These are phyloP conservation scores for Fabriciana adippe DNA, from an alignment of 2,888 invertebrate genomes.

Conservation along the genomic window DNA sequence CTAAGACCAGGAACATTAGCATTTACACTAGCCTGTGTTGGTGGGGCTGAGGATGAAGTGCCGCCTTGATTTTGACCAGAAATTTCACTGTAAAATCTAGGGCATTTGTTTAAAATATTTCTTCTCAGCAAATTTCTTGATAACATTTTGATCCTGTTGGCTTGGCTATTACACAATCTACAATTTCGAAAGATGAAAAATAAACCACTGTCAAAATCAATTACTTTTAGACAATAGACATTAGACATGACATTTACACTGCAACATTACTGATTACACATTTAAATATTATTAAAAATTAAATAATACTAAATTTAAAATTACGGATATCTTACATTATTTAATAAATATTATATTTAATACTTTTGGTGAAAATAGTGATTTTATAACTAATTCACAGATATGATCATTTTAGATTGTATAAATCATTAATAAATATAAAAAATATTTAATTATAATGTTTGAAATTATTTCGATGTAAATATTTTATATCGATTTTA, in stretches of 20 bases:
- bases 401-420: not conserved
- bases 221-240: not conserved
- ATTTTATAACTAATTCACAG: no score
- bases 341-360: no score
- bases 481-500: constrained; percentile 1
- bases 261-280: no score
- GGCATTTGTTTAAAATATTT: constrained; percentile 32
- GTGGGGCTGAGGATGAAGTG: constrained; percentile 42
- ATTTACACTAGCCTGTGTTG: constrained; percentile 46
- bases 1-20: constrained; percentile 85
- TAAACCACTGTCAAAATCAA: constrained; percentile 31
- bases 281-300: no score
- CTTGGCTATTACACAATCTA: constrained; percentile 58
- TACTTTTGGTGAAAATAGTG: no score
- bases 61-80: constrained; percentile 46
- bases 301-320: no score
- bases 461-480: not conserved
- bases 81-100: constrained; percentile 59
- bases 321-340: no score
- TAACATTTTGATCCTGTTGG: constrained; percentile 45
- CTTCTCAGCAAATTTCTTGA: constrained; percentile 44
- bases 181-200: constrained; percentile 40
- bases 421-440: not conserved
- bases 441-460: not conserved
- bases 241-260: constrained; percentile 6